Evolutionary conservation across 2,888 invertebrate genomes (phyloP).

Genomic region (Ophraella communa): DNA sequence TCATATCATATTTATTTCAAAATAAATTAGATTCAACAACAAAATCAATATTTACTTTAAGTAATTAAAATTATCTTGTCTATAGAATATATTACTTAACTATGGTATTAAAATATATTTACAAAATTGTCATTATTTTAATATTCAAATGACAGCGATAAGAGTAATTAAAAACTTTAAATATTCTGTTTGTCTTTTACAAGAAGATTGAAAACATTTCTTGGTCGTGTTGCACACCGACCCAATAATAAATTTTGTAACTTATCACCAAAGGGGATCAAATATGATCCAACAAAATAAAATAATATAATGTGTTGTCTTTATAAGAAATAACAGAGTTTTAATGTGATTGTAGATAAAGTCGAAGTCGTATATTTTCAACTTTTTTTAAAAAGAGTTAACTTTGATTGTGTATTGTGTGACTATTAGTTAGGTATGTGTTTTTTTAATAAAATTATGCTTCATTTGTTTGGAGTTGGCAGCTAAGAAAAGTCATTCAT

Average conservation of each 20-base stretch:
- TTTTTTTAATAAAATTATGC: no score
- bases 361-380: neutral
- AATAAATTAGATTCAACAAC: neutral
- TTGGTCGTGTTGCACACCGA: slow-evolving; percentile 5
- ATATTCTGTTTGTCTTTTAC: neutral
- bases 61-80: neutral
- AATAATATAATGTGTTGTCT: neutral
- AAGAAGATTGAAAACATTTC: neutral
- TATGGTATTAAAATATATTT: neutral
- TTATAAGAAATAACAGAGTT: neutral
- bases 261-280: neutral
- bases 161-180: neutral
- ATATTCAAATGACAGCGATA: neutral
- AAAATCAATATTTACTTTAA: neutral
- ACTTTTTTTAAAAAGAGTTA: no score
- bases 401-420: no score
- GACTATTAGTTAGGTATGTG: no score
- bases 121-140: neutral
- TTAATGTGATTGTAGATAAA: neutral
- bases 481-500: no score
- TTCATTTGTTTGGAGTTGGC: no score
- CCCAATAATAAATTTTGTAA: slow-evolving; percentile 4
- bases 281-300: neutral
- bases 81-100: no score
- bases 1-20: neutral